Percentiles rank a stretch among this genome's conserved stretches.
These are phyloP conservation scores for Elgaria multicarinata DNA, from an alignment of 2,113 vertebrate species.

Conservation along the genomic window DNA sequence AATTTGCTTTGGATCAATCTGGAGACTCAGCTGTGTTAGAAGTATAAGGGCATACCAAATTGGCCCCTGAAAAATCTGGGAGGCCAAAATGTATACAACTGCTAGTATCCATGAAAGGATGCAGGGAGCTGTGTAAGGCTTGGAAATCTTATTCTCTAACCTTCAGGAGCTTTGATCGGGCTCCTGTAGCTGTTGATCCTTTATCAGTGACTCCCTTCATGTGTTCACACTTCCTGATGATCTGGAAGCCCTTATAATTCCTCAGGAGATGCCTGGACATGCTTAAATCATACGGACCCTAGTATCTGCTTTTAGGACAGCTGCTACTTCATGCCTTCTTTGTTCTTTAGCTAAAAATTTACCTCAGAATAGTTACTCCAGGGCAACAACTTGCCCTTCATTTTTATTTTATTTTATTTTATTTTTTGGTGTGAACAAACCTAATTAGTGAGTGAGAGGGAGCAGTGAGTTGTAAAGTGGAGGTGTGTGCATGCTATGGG, in stretches of 20 bases:
- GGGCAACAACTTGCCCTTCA: neutral
- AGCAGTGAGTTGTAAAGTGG: neutral
- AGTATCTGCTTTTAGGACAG: neutral
- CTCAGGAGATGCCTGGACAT: neutral
- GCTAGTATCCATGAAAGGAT: neutral
- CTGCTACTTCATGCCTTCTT: neutral
- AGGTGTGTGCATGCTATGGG: neutral
- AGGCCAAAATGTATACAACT: neutral
- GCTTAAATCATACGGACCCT: neutral
- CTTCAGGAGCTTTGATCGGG: neutral
- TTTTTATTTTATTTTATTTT: too few species aligned
- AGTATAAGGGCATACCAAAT: neutral
- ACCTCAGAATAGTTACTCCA: neutral
- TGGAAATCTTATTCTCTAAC: neutral
- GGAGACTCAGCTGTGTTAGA: neutral
- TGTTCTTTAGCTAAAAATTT: neutral
- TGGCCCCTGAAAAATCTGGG: neutral
- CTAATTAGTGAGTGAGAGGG: neutral
- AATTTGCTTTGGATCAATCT: neutral
- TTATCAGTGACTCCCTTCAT: neutral
- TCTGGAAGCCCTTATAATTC: neutral
- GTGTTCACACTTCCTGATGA: neutral
- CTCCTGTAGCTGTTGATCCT: neutral
- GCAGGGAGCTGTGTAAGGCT: neutral
- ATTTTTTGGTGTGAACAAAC: neutral